Percentiles rank a stretch among this genome's conserved stretches.
phyloP scores from a whole-genome alignment of 2,888 invertebrate species.

The Drosophila pseudotakahashii region DNA sequence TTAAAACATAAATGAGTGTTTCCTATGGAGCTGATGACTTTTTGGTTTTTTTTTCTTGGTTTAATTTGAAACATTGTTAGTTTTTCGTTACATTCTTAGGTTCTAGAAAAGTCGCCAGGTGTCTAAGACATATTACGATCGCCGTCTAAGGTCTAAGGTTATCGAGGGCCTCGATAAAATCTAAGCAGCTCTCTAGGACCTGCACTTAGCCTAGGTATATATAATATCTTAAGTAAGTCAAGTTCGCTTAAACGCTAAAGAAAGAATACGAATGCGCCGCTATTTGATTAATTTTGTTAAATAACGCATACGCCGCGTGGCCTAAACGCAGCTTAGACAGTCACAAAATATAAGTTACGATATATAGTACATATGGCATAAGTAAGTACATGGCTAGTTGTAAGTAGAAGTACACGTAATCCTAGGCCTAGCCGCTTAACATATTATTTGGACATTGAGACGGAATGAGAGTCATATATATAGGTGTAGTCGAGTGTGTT shows the following conservation, averaged over 20 bases:
- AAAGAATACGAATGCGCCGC: slow-evolving; percentile 59
- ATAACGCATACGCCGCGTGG: slow-evolving; percentile 58
- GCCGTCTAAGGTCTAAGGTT: slow-evolving; percentile 48
- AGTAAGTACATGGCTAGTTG: slow-evolving; percentile 57
- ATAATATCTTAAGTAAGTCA: slow-evolving; percentile 51
- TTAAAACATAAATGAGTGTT: slow-evolving; percentile 23
- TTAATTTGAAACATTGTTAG: slow-evolving; percentile 14
- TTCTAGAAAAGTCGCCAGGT: slow-evolving; percentile 28
- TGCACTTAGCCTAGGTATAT: slow-evolving; percentile 61
- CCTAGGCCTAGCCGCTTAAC: slow-evolving; percentile 63
- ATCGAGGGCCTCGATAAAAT: slow-evolving; percentile 48
- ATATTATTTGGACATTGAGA: slow-evolving; percentile 69
- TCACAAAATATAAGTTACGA: slow-evolving; percentile 38
- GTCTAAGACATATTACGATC: slow-evolving; percentile 49
- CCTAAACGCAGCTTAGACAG: slow-evolving; percentile 57
- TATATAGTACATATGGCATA: slow-evolving; percentile 35
- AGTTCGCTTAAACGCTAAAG: slow-evolving; percentile 58
- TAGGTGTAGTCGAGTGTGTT: slow-evolving; percentile 26
- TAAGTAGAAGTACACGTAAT: slow-evolving; percentile 59
- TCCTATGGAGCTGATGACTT: slow-evolving; percentile 25
- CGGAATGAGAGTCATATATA: slow-evolving; percentile 63
- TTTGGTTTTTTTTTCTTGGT: background rate
- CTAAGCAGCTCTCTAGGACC: slow-evolving; percentile 67
- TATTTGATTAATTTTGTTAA: slow-evolving; percentile 50
- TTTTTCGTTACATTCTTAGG: slow-evolving; percentile 34